Conservation (phyloP, 2,113 vertebrate genomes). For the Pseudolaguvia tuberculata region DNA sequence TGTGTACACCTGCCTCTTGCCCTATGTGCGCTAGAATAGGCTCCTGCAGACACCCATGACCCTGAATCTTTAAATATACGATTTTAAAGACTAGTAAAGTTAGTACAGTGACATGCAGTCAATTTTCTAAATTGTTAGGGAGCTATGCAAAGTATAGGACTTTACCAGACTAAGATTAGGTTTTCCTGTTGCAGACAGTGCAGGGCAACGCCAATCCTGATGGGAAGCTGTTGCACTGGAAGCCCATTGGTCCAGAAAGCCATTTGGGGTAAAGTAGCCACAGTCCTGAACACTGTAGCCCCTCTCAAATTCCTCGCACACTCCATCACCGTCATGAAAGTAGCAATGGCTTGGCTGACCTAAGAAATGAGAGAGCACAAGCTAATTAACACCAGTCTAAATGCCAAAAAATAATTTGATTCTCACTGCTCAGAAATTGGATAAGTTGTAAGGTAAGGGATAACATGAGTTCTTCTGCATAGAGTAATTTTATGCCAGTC, state of each 20-base stretch:
- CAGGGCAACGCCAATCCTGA: slow-evolving; percentile 77
- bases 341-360: slow-evolving; percentile 91
- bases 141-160: background rate
- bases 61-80: too few species aligned
- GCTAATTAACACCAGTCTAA: slow-evolving; percentile 46
- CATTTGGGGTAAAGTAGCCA: slow-evolving; percentile 77
- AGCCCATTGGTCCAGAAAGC: slow-evolving; percentile 85
- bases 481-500: background rate
- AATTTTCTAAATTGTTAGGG: background rate
- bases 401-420: slow-evolving; percentile 13
- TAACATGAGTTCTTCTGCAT: background rate
- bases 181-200: slow-evolving; percentile 75
- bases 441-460: background rate
- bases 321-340: slow-evolving; percentile 76
- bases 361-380: slow-evolving; percentile 60
- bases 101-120: too few species aligned
- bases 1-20: too few species aligned
- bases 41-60: too few species aligned
- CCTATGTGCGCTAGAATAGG: too few species aligned
- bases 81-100: too few species aligned
- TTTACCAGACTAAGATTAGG: slow-evolving; percentile 76
- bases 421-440: background rate
- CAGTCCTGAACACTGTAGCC: slow-evolving; percentile 77
- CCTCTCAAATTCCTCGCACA: slow-evolving; percentile 84
- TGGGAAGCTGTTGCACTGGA: slow-evolving; percentile 73